phyloP scores from a whole-genome alignment of 2,888 invertebrate genomes.

The Eupeodes luniger region DNA sequence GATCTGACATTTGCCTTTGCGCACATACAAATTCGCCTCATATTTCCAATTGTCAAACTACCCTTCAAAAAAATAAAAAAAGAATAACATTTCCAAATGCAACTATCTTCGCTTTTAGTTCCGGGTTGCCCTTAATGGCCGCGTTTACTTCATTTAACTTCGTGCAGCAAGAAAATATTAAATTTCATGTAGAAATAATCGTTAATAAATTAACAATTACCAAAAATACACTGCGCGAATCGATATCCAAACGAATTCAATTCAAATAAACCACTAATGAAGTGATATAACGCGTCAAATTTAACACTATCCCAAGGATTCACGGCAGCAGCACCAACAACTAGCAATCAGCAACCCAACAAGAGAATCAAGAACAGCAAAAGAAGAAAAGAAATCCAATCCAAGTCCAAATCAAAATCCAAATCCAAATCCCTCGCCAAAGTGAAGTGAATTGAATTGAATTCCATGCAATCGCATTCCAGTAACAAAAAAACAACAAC shows the following conservation, averaged over 20 bases:
- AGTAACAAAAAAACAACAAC: slow-evolving; percentile 75
- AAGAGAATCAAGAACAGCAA: not conserved
- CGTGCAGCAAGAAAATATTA: slow-evolving; percentile 51
- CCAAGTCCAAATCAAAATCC: not conserved
- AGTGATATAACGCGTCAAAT: slow-evolving; percentile 64
- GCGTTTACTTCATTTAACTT: slow-evolving; percentile 62
- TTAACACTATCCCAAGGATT: not conserved
- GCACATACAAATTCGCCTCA: slow-evolving; percentile 48
- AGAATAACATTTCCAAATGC: slow-evolving; percentile 46
- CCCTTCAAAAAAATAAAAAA: slow-evolving; percentile 19
- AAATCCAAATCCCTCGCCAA: slow-evolving; percentile 45
- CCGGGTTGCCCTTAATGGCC: slow-evolving; percentile 76
- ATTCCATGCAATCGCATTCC: slow-evolving; percentile 72
- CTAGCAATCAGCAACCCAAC: slow-evolving; percentile 20
- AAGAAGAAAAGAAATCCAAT: not conserved
- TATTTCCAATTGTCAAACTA: slow-evolving; percentile 67
- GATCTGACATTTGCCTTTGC: slow-evolving; percentile 19
- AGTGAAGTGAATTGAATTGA: slow-evolving; percentile 56
- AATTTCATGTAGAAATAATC: slow-evolving; percentile 53
- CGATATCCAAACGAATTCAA: slow-evolving; percentile 39
- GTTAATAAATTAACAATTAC: slow-evolving; percentile 49
- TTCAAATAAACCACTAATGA: slow-evolving; percentile 34
- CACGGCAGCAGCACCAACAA: slow-evolving; percentile 3
- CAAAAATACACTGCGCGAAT: slow-evolving; percentile 46
- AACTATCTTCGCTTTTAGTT: slow-evolving; percentile 75